These are phyloP conservation scores for Suillia variegata DNA, from an alignment of 2,888 invertebrate species.

Conservation along the genomic window DNA sequence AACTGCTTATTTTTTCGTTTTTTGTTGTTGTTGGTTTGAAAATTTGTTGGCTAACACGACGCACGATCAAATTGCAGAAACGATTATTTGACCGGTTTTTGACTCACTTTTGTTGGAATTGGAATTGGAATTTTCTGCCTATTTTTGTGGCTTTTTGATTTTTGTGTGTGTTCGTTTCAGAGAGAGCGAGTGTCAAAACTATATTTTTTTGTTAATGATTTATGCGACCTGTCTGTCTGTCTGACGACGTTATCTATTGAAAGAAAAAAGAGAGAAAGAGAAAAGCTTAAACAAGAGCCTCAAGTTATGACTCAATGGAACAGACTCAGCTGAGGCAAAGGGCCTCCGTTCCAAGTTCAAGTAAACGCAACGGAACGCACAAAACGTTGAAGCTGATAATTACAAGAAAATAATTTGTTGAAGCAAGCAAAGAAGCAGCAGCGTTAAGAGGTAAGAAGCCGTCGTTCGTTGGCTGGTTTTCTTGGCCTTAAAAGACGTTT, in stretches of 20 bases:
- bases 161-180: no score
- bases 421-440: background rate
- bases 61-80: background rate
- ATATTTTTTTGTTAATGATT: background rate
- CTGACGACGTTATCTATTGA: background rate
- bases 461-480: no score
- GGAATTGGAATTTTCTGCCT: background rate
- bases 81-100: background rate
- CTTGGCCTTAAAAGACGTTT: no score
- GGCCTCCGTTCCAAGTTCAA: no score
- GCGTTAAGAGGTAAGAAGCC: no score
- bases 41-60: background rate
- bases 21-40: background rate
- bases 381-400: constrained; percentile 19
- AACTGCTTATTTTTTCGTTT: background rate
- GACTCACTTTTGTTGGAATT: background rate
- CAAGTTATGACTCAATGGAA: background rate
- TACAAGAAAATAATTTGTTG: constrained; percentile 9
- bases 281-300: background rate
- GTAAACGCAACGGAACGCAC: constrained; percentile 8
- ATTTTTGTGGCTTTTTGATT: background rate
- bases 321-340: background rate
- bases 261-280: background rate
- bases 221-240: background rate
- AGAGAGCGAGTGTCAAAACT: background rate